Evolutionary conservation across 2,797 vertebrate species (phyloP).

Genomic region (Myotis findleyi): DNA sequence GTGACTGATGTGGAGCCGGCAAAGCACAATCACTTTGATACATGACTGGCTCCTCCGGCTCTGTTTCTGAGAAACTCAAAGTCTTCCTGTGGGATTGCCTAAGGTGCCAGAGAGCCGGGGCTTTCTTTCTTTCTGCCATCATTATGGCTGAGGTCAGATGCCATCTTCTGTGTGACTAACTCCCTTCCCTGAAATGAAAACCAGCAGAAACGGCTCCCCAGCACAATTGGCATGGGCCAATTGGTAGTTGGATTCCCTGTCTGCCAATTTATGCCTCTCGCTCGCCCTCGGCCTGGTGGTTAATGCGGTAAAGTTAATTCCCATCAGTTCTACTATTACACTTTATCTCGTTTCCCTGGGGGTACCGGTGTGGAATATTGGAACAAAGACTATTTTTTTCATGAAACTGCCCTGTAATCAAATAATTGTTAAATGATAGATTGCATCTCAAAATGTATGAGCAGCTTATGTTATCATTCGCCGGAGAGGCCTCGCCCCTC

Average conservation of each 20-base stretch:
- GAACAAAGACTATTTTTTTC: slow-evolving; percentile 61
- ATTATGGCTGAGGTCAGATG: slow-evolving; percentile 61
- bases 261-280: slow-evolving; percentile 63
- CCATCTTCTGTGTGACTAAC: slow-evolving; percentile 52
- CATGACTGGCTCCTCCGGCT: slow-evolving; percentile 36
- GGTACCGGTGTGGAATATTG: slow-evolving; percentile 49
- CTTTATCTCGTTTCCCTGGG: slow-evolving; percentile 77
- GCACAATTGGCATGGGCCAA: neutral
- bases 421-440: slow-evolving; percentile 78
- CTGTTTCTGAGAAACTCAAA: slow-evolving; percentile 47
- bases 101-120: slow-evolving; percentile 10
- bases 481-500: slow-evolving; percentile 65
- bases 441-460: slow-evolving; percentile 81
- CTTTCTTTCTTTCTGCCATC: slow-evolving; percentile 52
- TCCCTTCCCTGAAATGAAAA: slow-evolving; percentile 70
- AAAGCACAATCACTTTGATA: slow-evolving; percentile 50
- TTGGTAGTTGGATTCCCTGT: neutral
- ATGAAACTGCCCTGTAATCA: slow-evolving; percentile 72
- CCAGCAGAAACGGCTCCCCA: slow-evolving; percentile 13
- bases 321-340: slow-evolving; percentile 76
- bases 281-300: slow-evolving; percentile 45
- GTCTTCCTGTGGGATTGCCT: slow-evolving; percentile 42
- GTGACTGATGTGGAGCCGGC: neutral
- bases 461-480: slow-evolving; percentile 74
- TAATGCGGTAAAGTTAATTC: slow-evolving; percentile 78